A percentile compares a stretch with the other conserved stretches of the same genome.
These are phyloP conservation scores for Limanda limanda DNA, from an alignment of 2,113 vertebrate species.

Conservation along the genomic window DNA sequence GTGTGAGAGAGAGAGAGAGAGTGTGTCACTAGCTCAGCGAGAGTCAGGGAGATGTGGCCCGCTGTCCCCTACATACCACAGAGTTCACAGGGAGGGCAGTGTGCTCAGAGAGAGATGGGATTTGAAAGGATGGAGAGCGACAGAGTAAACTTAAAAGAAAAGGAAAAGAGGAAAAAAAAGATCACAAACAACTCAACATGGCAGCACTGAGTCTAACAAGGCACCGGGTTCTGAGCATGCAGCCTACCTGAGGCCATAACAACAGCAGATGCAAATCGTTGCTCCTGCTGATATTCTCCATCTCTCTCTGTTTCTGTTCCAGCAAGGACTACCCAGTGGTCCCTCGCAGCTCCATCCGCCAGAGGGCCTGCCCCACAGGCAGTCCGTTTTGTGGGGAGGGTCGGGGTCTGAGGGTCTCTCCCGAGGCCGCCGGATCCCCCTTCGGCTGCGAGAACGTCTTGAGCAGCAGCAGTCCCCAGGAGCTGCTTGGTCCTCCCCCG, in stretches of 20 bases:
- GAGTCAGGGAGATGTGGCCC: slow-evolving; percentile 71
- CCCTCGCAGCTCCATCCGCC: slow-evolving; percentile 91
- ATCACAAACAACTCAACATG: slow-evolving; percentile 1
- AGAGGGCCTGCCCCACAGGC: slow-evolving; percentile 87
- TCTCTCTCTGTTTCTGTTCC: slow-evolving; percentile 20
- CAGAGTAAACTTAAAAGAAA: slow-evolving; percentile 51
- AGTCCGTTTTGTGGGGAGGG: slow-evolving; percentile 89
- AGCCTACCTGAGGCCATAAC: neutral
- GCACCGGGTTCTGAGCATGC: neutral
- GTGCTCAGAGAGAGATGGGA: slow-evolving; percentile 63
- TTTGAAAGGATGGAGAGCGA: slow-evolving; percentile 58
- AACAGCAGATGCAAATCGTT: slow-evolving; percentile 1
- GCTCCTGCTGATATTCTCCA: slow-evolving; percentile 5
- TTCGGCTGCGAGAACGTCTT: slow-evolving; percentile 92
- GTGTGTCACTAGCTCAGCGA: slow-evolving; percentile 60
- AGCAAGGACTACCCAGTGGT: slow-evolving; percentile 96
- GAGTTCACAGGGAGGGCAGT: slow-evolving; percentile 76
- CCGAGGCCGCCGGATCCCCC: slow-evolving; percentile 86
- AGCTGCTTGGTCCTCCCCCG: slow-evolving; percentile 83
- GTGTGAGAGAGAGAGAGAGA: neutral
- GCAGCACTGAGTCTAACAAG: slow-evolving; percentile 9
- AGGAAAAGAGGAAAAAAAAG: neutral
- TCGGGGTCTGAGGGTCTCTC: slow-evolving; percentile 82
- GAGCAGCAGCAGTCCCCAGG: slow-evolving; percentile 86
- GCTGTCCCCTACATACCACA: slow-evolving; percentile 73